A percentile compares a stretch with the other conserved stretches of the same genome.
Conservation (phyloP, 1,140 invertebrate genomes). For the Drosophila rufa region DNA sequence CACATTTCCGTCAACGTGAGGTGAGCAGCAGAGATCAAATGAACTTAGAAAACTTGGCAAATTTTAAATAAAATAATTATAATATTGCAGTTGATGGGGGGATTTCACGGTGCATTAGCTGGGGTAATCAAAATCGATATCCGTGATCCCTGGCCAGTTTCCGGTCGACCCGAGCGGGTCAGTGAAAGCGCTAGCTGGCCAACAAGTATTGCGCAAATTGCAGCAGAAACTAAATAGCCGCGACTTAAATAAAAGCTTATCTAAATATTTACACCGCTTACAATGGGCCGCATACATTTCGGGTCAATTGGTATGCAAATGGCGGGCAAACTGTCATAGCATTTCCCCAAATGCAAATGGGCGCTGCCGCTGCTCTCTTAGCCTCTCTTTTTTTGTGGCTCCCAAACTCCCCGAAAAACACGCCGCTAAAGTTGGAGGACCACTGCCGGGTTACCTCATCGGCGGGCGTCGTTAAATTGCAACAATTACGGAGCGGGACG, state of each 20-base stretch:
- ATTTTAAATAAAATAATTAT: constrained; percentile 17
- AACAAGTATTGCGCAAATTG: constrained; percentile 63
- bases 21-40: constrained; percentile 31
- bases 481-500: constrained; percentile 58
- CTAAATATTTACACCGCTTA: constrained; percentile 55
- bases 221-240: constrained; percentile 29
- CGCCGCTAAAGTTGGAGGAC: constrained; percentile 30
- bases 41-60: constrained; percentile 48
- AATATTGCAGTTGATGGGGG: not conserved
- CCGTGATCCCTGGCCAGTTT: constrained; percentile 11
- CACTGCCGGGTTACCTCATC: constrained; percentile 69
- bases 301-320: constrained; percentile 76
- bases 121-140: constrained; percentile 31
- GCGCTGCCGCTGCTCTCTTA: constrained; percentile 16
- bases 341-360: constrained; percentile 46
- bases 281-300: constrained; percentile 46
- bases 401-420: constrained; percentile 12
- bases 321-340: constrained; percentile 25
- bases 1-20: constrained; percentile 77
- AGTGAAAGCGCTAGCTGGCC: constrained; percentile 59
- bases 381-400: not conserved
- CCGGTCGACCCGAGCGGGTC: constrained; percentile 16
- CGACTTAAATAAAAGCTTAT: constrained; percentile 44
- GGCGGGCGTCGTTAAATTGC: constrained; percentile 63
- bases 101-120: constrained; percentile 41